Conservation (phyloP, 2,888 invertebrate genomes). For the Drosophila neonasuta region DNA sequence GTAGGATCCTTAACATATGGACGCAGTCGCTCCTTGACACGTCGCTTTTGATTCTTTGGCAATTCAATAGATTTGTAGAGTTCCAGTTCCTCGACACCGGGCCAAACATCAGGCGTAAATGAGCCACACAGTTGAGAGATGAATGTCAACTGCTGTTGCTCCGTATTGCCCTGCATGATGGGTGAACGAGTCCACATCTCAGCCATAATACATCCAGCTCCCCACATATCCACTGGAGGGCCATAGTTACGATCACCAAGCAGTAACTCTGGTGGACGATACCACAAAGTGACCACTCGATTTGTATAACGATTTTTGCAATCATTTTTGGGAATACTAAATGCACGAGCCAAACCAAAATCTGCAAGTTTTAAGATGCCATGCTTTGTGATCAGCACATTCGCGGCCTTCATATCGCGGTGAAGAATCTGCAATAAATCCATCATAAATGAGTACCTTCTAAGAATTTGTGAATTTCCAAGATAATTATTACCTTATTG, state of each 20-base stretch:
- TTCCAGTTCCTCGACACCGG: constrained; percentile 94
- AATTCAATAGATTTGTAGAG: constrained; percentile 94
- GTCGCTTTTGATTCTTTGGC: constrained; percentile 92
- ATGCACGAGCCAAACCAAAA: constrained; percentile 97
- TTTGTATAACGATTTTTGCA: constrained; percentile 97
- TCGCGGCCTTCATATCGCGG: constrained; percentile 99
- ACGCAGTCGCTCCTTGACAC: constrained; percentile 92
- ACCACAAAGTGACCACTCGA: constrained; percentile 98
- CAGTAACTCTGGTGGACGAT: constrained; percentile 86
- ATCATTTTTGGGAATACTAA: constrained; percentile 93
- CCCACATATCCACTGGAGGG: constrained; percentile 98
- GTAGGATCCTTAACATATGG: constrained; percentile 95
- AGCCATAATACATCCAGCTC: constrained; percentile 99
- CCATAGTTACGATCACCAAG: constrained; percentile 95
- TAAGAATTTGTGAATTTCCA: background rate
- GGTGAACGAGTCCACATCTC: constrained; percentile 99
- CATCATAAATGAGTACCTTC: background rate
- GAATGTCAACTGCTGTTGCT: constrained; percentile 96
- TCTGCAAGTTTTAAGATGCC: constrained; percentile 97
- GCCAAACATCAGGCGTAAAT: constrained; percentile 95
- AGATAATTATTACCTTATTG: constrained; percentile 87
- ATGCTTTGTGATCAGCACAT: constrained; percentile 97
- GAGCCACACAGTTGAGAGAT: constrained; percentile 98
- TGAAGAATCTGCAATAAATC: constrained; percentile 87
- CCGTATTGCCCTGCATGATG: constrained; percentile 97